These are phyloP conservation scores for Cynopterus brachyotis DNA, from an alignment of 2,113 vertebrate species.

Conservation along the genomic window DNA sequence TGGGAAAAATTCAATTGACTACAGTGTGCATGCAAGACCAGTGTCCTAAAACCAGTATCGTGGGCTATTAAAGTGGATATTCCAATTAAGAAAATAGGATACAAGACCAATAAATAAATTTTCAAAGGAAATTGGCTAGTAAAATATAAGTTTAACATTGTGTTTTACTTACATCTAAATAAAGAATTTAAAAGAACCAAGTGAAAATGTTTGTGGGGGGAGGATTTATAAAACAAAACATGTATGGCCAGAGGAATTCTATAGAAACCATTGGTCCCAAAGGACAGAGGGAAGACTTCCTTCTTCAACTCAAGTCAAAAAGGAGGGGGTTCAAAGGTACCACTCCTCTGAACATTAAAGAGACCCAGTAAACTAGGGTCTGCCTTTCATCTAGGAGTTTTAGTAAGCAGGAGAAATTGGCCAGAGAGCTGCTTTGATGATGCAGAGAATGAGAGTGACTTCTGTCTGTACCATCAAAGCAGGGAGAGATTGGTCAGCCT, in stretches of 20 bases:
- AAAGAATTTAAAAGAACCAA: background rate
- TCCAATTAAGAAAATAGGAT: background rate
- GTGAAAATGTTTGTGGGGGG: background rate
- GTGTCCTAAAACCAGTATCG: background rate
- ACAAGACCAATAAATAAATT: background rate
- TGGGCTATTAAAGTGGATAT: background rate
- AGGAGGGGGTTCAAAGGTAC: background rate
- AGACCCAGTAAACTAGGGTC: background rate
- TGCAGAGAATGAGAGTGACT: background rate
- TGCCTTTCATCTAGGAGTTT: background rate
- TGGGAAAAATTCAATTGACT: background rate
- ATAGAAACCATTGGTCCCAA: background rate
- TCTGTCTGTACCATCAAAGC: background rate
- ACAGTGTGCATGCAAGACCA: rapidly evolving
- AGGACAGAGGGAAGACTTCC: background rate
- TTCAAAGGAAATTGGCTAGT: background rate
- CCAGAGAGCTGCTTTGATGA: background rate
- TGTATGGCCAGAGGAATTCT: background rate
- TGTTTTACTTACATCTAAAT: background rate
- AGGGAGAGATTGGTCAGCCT: background rate
- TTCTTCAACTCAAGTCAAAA: background rate
- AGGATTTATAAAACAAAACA: background rate
- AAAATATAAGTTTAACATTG: background rate
- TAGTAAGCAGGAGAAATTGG: background rate
- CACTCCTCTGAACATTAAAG: background rate